Percentiles rank a stretch among this genome's conserved stretches.
Conservation (phyloP, 2,888 invertebrate genomes). For the Drosophila conformis region DNA sequence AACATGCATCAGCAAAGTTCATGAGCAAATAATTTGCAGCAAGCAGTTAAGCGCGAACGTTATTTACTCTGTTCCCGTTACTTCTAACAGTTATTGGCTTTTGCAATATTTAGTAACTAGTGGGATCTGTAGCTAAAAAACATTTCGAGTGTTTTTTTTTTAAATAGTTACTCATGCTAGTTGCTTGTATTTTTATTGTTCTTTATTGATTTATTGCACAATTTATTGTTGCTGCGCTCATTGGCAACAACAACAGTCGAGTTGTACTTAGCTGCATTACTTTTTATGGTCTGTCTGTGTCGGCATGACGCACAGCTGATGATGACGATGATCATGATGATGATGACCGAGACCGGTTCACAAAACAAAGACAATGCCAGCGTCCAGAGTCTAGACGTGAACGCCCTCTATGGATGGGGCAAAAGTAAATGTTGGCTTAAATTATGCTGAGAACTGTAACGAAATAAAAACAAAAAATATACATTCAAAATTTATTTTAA, state of each 20-base stretch:
- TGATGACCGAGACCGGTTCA: slow-evolving; percentile 44
- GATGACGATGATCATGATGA: slow-evolving; percentile 17
- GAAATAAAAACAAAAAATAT: neutral
- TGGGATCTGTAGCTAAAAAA: neutral
- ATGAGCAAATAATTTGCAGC: slow-evolving; percentile 50
- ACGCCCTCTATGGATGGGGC: slow-evolving; percentile 52
- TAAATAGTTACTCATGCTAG: neutral
- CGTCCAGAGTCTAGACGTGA: slow-evolving; percentile 61
- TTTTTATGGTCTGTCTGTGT: slow-evolving; percentile 69
- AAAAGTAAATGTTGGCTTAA: slow-evolving; percentile 26
- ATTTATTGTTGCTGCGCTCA: slow-evolving; percentile 46
- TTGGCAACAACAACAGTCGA: slow-evolving; percentile 27
- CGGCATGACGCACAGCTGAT: slow-evolving; percentile 59
- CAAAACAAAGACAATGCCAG: slow-evolving; percentile 65
- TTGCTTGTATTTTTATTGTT: slow-evolving; percentile 9
- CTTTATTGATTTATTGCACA: slow-evolving; percentile 70
- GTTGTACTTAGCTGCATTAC: slow-evolving; percentile 55
- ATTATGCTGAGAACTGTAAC: neutral
- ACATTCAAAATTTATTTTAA: neutral
- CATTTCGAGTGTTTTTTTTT: neutral
- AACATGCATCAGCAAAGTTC: slow-evolving; percentile 43
- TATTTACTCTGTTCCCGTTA: slow-evolving; percentile 4
- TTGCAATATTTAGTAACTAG: slow-evolving; percentile 5
- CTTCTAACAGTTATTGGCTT: slow-evolving; percentile 14
- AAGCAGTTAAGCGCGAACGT: slow-evolving; percentile 44